phyloP scores from a whole-genome alignment of 2,113 vertebrate species.

The Spea multiplicata region DNA sequence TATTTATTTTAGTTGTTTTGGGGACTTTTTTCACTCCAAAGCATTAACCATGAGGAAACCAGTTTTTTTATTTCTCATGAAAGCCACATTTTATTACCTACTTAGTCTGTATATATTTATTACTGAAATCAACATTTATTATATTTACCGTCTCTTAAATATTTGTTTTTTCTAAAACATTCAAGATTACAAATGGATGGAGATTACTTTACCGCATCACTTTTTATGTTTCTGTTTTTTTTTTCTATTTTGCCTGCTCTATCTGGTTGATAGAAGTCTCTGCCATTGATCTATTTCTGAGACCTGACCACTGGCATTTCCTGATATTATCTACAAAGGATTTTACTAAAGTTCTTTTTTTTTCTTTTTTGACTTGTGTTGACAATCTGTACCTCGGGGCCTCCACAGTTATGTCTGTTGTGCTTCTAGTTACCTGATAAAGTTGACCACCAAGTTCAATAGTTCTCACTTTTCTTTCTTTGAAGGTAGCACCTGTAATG shows the following conservation, averaged over 20 bases:
- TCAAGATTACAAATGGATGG: background rate
- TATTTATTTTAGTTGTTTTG: no score
- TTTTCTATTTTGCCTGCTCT: background rate
- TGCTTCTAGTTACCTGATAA: background rate
- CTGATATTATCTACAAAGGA: constrained; percentile 39
- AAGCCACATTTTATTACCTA: no score
- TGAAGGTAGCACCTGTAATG: constrained; percentile 3
- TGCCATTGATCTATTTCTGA: background rate
- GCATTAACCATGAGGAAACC: no score
- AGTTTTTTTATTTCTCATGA: no score
- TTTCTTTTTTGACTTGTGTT: constrained; percentile 19
- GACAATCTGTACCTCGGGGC: constrained; percentile 32
- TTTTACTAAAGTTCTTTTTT: constrained; percentile 10
- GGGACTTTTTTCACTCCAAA: no score
- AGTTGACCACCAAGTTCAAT: background rate
- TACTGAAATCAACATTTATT: no score
- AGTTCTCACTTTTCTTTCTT: background rate
- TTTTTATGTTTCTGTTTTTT: background rate
- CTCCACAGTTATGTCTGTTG: background rate
- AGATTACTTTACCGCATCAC: no score
- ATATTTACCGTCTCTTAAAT: background rate
- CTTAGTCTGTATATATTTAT: no score
- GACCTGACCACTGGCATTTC: constrained; percentile 23
- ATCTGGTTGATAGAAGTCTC: background rate
- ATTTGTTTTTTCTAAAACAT: background rate